Percentiles rank a stretch among this genome's conserved stretches.
These are phyloP conservation scores for Amphipyra tragopoginis DNA, from an alignment of 2,888 invertebrate species.

Conservation along the genomic window DNA sequence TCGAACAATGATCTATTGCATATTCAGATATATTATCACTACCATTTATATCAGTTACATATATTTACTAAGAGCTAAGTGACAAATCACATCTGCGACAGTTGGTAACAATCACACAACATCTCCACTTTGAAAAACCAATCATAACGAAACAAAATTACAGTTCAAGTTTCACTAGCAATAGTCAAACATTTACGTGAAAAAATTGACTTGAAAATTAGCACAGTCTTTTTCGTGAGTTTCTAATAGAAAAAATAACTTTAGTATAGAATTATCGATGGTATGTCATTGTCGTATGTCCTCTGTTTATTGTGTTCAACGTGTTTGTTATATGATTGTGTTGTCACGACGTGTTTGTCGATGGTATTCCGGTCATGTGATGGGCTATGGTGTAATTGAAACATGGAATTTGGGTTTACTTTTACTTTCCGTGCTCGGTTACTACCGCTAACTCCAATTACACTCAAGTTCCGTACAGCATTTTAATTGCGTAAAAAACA, in stretches of 20 bases:
- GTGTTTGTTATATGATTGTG: constrained; percentile 57
- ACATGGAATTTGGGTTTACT: constrained; percentile 6
- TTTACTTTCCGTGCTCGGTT: constrained; percentile 1
- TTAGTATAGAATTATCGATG: constrained; percentile 58
- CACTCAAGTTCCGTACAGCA: too few species aligned
- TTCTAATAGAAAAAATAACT: constrained; percentile 67
- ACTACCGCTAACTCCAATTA: too few species aligned
- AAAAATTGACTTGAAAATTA: constrained; percentile 44
- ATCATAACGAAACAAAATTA: rapidly evolving
- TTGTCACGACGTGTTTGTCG: constrained; percentile 67
- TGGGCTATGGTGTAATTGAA: constrained; percentile 2
- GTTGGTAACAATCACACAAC: constrained; percentile 61
- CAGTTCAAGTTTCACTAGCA: constrained; percentile 12
- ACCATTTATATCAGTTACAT: constrained; percentile 59
- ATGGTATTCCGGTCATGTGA: constrained; percentile 56
- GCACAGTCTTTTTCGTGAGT: constrained; percentile 67
- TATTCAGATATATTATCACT: constrained; percentile 57
- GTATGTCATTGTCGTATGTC: constrained; percentile 75
- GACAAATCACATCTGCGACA: constrained; percentile 76
- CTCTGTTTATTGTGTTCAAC: constrained; percentile 58
- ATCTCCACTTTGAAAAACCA: constrained; percentile 4
- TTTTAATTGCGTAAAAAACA: too few species aligned
- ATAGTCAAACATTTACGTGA: background rate
- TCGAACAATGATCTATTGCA: constrained; percentile 62
- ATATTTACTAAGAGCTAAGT: constrained; percentile 65